Evolutionary conservation across 2,888 invertebrate species (phyloP), one percentile per base, ranked within the genome.

Genomic region (Syritta pipiens): DNA sequence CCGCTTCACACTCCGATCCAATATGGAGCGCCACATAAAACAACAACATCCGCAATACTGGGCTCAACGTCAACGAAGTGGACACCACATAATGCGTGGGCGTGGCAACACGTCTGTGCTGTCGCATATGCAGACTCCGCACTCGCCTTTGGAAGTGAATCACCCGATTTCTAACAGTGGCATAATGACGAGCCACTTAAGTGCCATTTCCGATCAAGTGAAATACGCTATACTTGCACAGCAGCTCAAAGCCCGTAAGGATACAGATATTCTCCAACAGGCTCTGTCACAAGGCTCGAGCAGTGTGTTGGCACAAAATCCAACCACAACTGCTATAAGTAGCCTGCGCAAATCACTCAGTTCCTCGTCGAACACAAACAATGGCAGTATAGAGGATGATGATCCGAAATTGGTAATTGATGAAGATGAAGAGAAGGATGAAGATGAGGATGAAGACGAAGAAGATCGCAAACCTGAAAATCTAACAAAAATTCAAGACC

Each of bases 1-100:
- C 0, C 91, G 95, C 57, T 97, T 97, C 85, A 97, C 97, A 0
- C 89, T 97, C 7, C 91, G 96, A n/a, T 96, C 96, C 6, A 97
- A 97, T 84, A 97, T 97, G 96, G 97, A 97, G 87, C 91, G 97
- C 0, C 97, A 97, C 84, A 95, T 97, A 2, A 97, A 97, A 86
- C 96, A 97, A 84, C 97, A 97, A 83, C 97, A 97, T 89, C 97
- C 97, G 0, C 95, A 96, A 79, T 94, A 92, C 85, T 97, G 96
- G 94, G 94, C 94, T 57, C 94, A 95, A 81, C 90, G 95, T 35
- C 93, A 95, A 83, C 89, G 93, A 20, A 91, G 91, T 1, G 91
- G 91, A 0, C 90, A 92, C 40, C 88, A 88, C 44, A 85, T 88
- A 26, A 85, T 89, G 85, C 86, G 89, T 3, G 88, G 88, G 4